These are phyloP conservation scores for Perizoma affinitatum DNA, from an alignment of 2,888 invertebrate genomes.

Conservation along the genomic window DNA sequence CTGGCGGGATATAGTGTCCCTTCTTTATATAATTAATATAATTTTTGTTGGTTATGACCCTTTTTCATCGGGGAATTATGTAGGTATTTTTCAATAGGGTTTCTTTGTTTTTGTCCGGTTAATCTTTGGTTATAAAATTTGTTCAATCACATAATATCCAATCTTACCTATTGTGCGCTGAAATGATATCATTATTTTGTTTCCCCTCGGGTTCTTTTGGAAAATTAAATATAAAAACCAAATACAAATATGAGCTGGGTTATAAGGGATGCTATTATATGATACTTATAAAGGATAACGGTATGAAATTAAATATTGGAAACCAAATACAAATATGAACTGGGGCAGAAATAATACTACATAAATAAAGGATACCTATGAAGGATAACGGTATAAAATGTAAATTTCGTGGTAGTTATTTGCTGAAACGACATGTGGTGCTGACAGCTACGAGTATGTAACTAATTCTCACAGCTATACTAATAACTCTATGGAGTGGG, in stretches of 20 bases:
- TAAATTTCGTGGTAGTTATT: background rate
- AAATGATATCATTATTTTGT: conserved; percentile 14
- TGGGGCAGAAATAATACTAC: background rate
- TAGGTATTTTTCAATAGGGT: no score
- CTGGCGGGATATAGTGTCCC: no score
- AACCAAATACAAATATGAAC: background rate
- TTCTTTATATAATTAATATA: no score
- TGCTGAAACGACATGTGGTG: background rate
- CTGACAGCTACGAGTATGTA: background rate
- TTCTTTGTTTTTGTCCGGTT: no score
- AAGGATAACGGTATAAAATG: conserved; percentile 3
- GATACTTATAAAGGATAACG: background rate
- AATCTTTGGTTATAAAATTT: no score
- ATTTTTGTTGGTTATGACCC: no score
- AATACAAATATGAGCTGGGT: background rate
- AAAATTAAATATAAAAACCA: conserved; percentile 7
- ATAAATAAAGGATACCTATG: background rate
- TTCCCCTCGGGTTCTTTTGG: conserved; percentile 10
- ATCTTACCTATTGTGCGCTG: conserved; percentile 6
- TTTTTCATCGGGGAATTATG: no score
- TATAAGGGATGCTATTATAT: background rate
- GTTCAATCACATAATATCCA: no score
- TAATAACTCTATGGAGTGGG: no score
- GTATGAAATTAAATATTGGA: conserved; percentile 4
- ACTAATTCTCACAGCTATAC: no score